Base-by-base conservation (phyloP, 37 sponge, comb jelly and placozoan species). In the Petrosia ficiformis region DNA sequence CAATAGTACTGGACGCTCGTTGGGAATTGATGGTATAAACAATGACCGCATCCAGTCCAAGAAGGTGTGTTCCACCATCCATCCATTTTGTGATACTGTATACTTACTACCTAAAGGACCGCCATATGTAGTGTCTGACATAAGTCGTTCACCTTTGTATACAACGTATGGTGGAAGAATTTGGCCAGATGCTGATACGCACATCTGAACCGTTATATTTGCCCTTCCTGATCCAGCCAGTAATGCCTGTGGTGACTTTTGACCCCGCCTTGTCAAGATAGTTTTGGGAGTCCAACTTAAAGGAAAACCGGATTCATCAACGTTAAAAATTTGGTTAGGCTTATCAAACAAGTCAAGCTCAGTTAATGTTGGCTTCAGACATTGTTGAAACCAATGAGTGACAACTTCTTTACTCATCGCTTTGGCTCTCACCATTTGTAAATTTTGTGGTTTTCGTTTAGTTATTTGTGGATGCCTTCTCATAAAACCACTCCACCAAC, bases 121-220 rank as follows among this genome's bases (percentile, higher is more conserved):
- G 65, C 74, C 75, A 38, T 28, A 22, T 22, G 69, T 75, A 65
- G 67, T 65, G 43, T 43, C 39, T 24, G 68, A 26, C 24, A 42
- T 41, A n/a, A 82, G 32, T 24, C 44, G 56, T 26, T 44, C 57
- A 6, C 71, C 76, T 28, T 80, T 82, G 57, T 82, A 82, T 19
- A 76, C 70, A 2, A 82, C 54, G 65, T 69, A 82, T 29, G 67
- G 84, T 48, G 77, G 68, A 19, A 82, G 67, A 44, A 59, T 19
- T 80, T 82, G 65, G 16, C 77, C 77, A 64, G 68, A 25, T 22
- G 77, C 83, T 3, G 76, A 82, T 2, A 80, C 44, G 44, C 76
- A 82, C 22, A 70, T 58, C 59, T 69, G 67, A 1, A 76, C 70
- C 42, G 77, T 80, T 39, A 72, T 80, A 39, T 74, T 39, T 75